Conservation (phyloP, 1,140 invertebrate genomes). For the Wasmannia auropunctata region DNA sequence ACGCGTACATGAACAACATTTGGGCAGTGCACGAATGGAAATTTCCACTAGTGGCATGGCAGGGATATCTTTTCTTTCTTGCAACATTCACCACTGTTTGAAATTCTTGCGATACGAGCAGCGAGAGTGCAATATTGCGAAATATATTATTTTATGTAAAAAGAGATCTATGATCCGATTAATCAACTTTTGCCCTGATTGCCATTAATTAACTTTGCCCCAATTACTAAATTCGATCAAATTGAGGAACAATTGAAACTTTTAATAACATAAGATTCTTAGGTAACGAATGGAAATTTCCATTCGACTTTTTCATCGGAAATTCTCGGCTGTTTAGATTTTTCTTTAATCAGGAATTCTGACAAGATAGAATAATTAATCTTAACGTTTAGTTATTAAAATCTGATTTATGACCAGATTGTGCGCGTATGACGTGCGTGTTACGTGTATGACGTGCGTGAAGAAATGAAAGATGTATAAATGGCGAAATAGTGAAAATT, state of each 20-base stretch:
- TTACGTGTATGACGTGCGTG: too few species aligned
- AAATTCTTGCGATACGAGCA: constrained; percentile 12
- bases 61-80: not conserved
- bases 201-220: not conserved
- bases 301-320: too few species aligned
- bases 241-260: not conserved
- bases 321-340: too few species aligned
- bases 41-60: not conserved
- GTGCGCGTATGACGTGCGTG: not conserved
- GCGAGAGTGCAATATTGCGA: not conserved
- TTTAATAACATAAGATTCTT: not conserved
- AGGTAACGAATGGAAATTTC: too few species aligned
- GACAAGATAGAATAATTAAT: not conserved
- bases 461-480: constrained; percentile 2
- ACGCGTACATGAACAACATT: not conserved
- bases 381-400: not conserved
- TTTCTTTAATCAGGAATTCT: not conserved
- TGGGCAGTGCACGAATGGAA: constrained; percentile 8
- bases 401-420: not conserved
- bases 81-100: not conserved
- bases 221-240: not conserved
- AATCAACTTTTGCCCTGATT: too few species aligned
- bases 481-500: not conserved
- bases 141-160: not conserved
- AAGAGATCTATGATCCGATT: not conserved